A percentile compares a stretch with the other conserved stretches of the same genome.
Evolutionary conservation across 1,140 invertebrate species (phyloP).

Genomic region (Cyclargus thomasi): DNA sequence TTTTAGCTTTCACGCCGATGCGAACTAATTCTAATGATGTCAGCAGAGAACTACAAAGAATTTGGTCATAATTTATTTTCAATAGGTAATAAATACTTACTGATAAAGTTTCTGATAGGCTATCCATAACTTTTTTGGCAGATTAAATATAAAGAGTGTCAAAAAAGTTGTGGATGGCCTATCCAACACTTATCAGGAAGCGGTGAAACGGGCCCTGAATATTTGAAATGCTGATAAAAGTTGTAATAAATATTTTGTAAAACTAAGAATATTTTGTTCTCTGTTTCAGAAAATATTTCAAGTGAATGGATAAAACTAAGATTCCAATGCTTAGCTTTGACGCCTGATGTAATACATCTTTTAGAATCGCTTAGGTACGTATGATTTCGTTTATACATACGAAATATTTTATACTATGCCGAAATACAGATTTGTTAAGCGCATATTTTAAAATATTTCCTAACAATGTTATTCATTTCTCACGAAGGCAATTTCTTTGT

Average conservation of each 20-base stretch:
- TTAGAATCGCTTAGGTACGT: constrained; percentile 78
- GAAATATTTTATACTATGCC: constrained; percentile 52
- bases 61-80: neutral
- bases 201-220: too few relatives aligned
- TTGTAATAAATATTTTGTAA: neutral
- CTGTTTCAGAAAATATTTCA: constrained; percentile 80
- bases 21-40: constrained; percentile 8
- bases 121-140: too few relatives aligned
- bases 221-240: neutral
- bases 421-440: constrained; percentile 48
- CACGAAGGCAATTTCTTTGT: constrained; percentile 43
- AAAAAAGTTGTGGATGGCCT: too few relatives aligned
- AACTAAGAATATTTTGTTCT: constrained; percentile 24
- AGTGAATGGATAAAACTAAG: constrained; percentile 84
- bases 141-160: too few relatives aligned
- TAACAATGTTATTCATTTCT: constrained; percentile 42
- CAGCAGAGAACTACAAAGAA: neutral
- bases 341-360: constrained; percentile 79
- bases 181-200: too few relatives aligned
- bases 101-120: too few relatives aligned
- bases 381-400: constrained; percentile 18
- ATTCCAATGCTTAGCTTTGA: constrained; percentile 82
- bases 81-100: neutral
- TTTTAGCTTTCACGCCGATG: constrained; percentile 11
- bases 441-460: constrained; percentile 55